Percentiles rank a stretch among this genome's conserved stretches.
These are phyloP conservation scores for Carcina quercana DNA, from an alignment of 2,888 invertebrate genomes.

Conservation along the genomic window DNA sequence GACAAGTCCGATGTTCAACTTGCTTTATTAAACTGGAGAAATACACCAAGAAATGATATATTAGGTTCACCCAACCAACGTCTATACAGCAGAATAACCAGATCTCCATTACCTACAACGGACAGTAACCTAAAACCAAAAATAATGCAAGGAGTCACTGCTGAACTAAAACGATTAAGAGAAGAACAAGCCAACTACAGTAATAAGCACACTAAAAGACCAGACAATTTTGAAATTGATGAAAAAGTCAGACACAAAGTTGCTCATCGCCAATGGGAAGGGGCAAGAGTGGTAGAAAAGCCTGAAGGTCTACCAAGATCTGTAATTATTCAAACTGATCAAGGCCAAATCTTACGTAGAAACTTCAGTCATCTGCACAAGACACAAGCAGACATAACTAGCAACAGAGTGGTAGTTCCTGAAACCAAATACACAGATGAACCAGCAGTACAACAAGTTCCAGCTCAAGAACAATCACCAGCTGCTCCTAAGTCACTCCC, in stretches of 20 bases:
- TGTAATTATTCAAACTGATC: too few species aligned
- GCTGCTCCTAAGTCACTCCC: too few species aligned
- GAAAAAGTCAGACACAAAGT: conserved; percentile 13
- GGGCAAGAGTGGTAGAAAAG: conserved; percentile 13
- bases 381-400: too few species aligned
- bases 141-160: too few species aligned
- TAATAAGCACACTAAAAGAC: conserved; percentile 8
- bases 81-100: conserved; percentile 12
- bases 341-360: too few species aligned
- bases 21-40: conserved; percentile 6
- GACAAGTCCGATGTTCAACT: conserved; percentile 1
- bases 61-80: conserved; percentile 15
- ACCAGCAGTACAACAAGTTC: too few species aligned
- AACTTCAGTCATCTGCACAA: too few species aligned
- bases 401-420: too few species aligned
- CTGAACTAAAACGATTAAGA: too few species aligned
- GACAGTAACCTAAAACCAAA: too few species aligned
- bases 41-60: conserved; percentile 12
- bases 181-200: conserved; percentile 8
- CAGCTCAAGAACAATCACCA: too few species aligned
- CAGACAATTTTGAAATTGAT: conserved; percentile 8
- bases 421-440: too few species aligned
- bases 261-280: conserved; percentile 13
- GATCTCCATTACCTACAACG: conserved; percentile 9
- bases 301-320: conserved; percentile 10